These are phyloP conservation scores for Bombus breviceps DNA, from an alignment of 1,140 invertebrate species.

Conservation along the genomic window DNA sequence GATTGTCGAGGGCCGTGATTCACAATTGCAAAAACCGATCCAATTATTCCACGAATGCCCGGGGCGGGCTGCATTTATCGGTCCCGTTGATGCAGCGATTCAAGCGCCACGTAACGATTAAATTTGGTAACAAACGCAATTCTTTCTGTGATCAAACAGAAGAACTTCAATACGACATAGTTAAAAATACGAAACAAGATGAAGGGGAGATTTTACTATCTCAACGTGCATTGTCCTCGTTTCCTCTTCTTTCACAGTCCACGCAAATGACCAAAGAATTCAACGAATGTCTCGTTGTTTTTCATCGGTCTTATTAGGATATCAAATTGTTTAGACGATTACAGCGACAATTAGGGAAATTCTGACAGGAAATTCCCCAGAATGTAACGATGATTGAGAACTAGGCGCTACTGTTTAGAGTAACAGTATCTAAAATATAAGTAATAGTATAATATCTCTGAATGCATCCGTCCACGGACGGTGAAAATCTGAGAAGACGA, in stretches of 20 bases:
- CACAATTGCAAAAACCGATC: conserved; percentile 50
- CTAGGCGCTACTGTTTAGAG: background rate
- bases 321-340: background rate
- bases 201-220: too few species aligned
- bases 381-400: too few species aligned
- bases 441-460: background rate
- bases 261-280: background rate
- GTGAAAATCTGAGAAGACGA: background rate
- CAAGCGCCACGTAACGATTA: background rate
- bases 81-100: conserved; percentile 11
- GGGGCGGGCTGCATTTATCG: conserved; percentile 33
- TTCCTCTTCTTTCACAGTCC: background rate
- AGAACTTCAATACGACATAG: too few species aligned
- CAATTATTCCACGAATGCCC: conserved; percentile 40
- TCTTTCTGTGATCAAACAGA: background rate
- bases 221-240: background rate
- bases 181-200: too few species aligned
- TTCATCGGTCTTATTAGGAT: background rate
- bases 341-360: background rate
- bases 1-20: conserved; percentile 44
- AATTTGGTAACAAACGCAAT: background rate
- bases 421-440: background rate
- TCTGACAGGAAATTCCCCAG: background rate
- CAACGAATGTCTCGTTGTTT: background rate
- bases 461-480: background rate